Evolutionary conservation across 1,140 invertebrate genomes (phyloP), one percentile per base, ranked within the genome.

Genomic region (Vanessa atalanta): DNA sequence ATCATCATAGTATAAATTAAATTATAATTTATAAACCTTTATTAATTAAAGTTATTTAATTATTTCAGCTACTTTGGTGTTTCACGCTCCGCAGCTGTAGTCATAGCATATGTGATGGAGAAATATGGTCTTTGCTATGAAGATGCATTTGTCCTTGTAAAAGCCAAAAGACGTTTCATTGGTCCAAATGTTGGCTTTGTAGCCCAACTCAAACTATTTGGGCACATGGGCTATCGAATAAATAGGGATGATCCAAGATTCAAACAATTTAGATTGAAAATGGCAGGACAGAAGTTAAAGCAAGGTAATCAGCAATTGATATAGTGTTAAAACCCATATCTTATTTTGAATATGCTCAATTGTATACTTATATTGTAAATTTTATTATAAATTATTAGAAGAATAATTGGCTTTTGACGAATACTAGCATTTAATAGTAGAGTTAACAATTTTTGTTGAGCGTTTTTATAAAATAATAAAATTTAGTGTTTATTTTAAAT

Each of bases 101-200:
- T 98, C 0, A 96, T 97, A 75, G 97, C 96, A 11, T 98, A 96
- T 84, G 88, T 97, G 9, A 98, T 98, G 97, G 95, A 97, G 82
- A 97, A 97, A 79, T 94, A 96, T 83, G 86, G 94, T 5, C 92
- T 97, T 69, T 94, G 94, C 53, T 96, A 96, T 76, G 88, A 94
- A 72, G 94, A 96, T 65, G 97, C 97, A 0, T 95, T 96, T 78
- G 94, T 95, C 15, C 84, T 94, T 64, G 95, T 96, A 0, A 95
- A 95, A 84, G 82, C 91, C 50, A 96, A 95, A 76, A 91, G 96
- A 26, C 92, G 94, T 9, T 95, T 95, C 78, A 94, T 96, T 0
- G 91, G 94, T 51, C 96, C 96, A 0, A 97, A 97, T 85, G 85
- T 93, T 8, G 96, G 97, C 0, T 97, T 98, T 85, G 85, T 95